Base-by-base conservation (phyloP, 2,113 vertebrate species). In the Toxotes jaculatrix region DNA sequence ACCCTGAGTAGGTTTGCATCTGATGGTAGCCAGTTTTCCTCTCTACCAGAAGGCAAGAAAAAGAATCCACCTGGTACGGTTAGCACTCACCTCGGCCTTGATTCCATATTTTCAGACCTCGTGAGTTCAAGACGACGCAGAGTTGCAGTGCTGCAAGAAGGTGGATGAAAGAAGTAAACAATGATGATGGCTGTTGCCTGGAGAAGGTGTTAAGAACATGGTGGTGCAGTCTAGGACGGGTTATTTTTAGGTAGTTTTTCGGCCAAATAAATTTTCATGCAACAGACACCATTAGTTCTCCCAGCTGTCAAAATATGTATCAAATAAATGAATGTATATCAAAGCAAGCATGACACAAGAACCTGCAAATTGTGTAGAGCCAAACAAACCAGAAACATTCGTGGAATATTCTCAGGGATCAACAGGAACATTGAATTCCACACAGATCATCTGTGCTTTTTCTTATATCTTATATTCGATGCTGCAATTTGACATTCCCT, bases 1-100 rank as follows among this genome's bases (percentile, higher is more conserved):
- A 88, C 88, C 84, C 88, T 76, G 81, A 89, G 89, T 90, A 72
- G 86, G 88, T 66, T 64, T 68, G 60, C 72, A 62, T 89, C 81
- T 56, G 67, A 67, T 76, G 78, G 65, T 45, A 65, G 80, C 72
- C 36, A 68, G 61, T 66, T 67, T 81, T 74, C 57, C 63, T 85
- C 42, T 64, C 61, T 17, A 66, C 59, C 74, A 53, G 60, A 36
- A 74, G 86, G 70, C 84, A 73, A 61, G 32, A 57, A 43, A 74
- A 83, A 65, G 72, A 76, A 85, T 73, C 38, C 21, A 71, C 49
- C 55, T 3, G 40, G 12, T 21, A 17, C 7, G 6, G 36, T 59
- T 40, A 34, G 71, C 42, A 55, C 40, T 76, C 49, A 66, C 34
- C 74, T 53, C 3, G 0, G 63, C 68, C 65, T 63, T 64, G 17